These are phyloP conservation scores for Hydropsyche tenuis DNA, from an alignment of 1,140 invertebrate species.

Conservation along the genomic window DNA sequence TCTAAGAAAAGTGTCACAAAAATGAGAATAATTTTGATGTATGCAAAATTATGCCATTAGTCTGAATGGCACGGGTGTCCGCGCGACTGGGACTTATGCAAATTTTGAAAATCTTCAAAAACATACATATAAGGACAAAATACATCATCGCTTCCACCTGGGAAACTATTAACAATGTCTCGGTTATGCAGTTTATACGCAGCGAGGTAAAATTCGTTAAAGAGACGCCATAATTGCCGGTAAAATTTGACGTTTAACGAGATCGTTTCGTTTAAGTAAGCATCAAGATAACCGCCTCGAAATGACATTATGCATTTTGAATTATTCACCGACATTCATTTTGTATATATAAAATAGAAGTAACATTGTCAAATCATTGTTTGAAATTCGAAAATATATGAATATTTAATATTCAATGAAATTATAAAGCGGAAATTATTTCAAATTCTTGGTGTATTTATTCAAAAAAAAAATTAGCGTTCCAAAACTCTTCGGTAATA, in stretches of 20 bases:
- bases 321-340: too few species aligned
- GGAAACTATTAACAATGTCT: conserved; percentile 20
- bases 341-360: too few species aligned
- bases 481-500: too few species aligned
- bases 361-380: too few species aligned
- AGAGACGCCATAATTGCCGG: neutral
- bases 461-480: too few species aligned
- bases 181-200: neutral
- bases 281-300: too few species aligned
- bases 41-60: conserved; percentile 48
- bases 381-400: too few species aligned
- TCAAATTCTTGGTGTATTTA: too few species aligned
- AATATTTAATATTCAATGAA: too few species aligned
- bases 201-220: neutral
- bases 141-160: conserved; percentile 9
- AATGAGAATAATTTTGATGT: conserved; percentile 37
- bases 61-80: conserved; percentile 12
- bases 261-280: neutral
- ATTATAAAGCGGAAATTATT: too few species aligned
- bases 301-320: too few species aligned
- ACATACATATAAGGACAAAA: too few species aligned
- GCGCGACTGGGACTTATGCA: conserved; percentile 35
- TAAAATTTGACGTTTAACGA: neutral
- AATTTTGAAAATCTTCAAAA: neutral
- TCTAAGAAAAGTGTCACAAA: conserved; percentile 23